Conservation (phyloP, 2,888 invertebrate genomes). For the Drosophila differens region DNA sequence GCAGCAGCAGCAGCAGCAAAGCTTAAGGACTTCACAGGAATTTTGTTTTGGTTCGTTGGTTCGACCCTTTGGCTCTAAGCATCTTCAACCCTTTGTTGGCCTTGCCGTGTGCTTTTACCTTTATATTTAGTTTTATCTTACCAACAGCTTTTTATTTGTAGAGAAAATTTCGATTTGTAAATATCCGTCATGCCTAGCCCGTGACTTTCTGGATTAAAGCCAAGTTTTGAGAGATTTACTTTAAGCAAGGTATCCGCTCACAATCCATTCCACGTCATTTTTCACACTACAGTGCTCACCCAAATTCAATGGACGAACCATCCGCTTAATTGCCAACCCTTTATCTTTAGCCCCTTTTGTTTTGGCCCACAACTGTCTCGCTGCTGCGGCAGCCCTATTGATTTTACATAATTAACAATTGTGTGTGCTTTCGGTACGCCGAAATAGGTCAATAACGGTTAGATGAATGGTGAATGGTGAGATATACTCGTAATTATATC, state of each 20-base stretch:
- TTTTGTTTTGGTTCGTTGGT: constrained; percentile 20
- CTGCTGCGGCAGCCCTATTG: constrained; percentile 46
- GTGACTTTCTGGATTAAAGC: constrained; percentile 49
- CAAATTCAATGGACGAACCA: constrained; percentile 56
- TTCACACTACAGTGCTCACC: constrained; percentile 53
- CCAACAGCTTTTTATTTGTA: background rate
- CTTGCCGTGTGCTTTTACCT: constrained; percentile 26
- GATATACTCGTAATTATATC: constrained; percentile 7
- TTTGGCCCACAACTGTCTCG: constrained; percentile 1
- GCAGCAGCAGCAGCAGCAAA: background rate
- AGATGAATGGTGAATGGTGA: background rate
- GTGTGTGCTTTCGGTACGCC: constrained; percentile 35
- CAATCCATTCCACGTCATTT: constrained; percentile 19
- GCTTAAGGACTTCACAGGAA: constrained; percentile 24
- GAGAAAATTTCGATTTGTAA: constrained; percentile 27
- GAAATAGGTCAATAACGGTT: constrained; percentile 46
- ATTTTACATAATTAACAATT: constrained; percentile 70
- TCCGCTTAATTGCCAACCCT: constrained; percentile 9
- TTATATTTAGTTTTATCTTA: constrained; percentile 12
- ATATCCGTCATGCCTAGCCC: constrained; percentile 22
- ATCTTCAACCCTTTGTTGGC: constrained; percentile 4
- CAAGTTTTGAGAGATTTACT: constrained; percentile 41
- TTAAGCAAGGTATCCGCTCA: constrained; percentile 22
- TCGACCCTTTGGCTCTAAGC: background rate
- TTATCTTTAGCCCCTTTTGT: constrained; percentile 21